These are phyloP conservation scores for Sardinella longiceps DNA, from an alignment of 2,797 vertebrate genomes.

Conservation along the genomic window DNA sequence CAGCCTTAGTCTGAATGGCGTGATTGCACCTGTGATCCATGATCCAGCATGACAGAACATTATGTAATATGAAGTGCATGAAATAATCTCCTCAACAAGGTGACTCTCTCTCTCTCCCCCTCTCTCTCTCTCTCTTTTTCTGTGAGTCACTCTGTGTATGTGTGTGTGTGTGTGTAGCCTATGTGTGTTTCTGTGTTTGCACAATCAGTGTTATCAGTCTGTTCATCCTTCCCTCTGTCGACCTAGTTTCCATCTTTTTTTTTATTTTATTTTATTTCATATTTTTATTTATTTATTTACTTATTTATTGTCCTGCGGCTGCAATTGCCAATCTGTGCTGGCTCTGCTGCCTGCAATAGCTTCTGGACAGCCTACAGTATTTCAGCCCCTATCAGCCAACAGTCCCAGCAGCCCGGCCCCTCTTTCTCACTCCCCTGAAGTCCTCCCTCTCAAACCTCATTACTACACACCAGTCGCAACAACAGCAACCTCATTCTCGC, in stretches of 20 bases:
- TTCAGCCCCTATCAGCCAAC: background rate
- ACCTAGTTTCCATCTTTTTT: background rate
- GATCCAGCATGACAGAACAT: slow-evolving; percentile 49
- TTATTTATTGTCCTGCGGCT: slow-evolving; percentile 33
- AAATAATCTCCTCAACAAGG: background rate
- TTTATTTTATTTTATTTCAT: background rate
- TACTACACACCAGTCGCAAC: background rate
- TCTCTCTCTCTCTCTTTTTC: background rate
- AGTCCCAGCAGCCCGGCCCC: background rate
- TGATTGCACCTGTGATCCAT: slow-evolving; percentile 40
- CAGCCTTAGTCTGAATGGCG: background rate
- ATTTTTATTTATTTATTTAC: background rate
- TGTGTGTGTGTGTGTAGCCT: background rate
- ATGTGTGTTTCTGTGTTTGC: slow-evolving; percentile 4
- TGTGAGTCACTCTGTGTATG: background rate
- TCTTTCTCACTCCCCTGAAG: background rate
- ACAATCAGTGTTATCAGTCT: background rate
- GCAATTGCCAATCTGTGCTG: background rate
- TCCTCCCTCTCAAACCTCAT: background rate
- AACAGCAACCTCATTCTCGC: background rate
- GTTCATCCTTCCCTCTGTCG: background rate
- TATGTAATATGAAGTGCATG: slow-evolving; percentile 53
- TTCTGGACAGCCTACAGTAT: background rate
- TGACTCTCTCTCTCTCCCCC: background rate
- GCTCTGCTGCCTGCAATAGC: background rate